Evolutionary conservation across 2,888 invertebrate genomes (phyloP).

Genomic region (Hirtodrosophila confusa): DNA sequence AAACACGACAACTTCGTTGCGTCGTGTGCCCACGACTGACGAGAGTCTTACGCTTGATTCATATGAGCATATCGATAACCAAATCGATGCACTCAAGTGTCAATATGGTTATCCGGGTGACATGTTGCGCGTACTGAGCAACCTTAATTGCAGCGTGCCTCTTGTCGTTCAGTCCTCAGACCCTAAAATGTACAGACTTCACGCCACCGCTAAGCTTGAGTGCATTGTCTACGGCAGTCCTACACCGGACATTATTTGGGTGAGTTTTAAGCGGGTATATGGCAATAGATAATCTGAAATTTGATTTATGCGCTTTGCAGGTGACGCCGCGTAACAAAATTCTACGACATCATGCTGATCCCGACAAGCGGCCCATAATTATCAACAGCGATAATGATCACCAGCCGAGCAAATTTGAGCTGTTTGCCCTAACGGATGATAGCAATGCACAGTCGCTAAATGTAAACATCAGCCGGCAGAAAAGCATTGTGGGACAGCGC

Average conservation of each 20-base stretch:
- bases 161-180: conserved; percentile 87
- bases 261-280: conserved; percentile 25
- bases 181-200: conserved; percentile 87
- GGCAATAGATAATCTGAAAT: background rate
- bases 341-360: conserved; percentile 92
- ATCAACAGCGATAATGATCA: conserved; percentile 78
- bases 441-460: conserved; percentile 59
- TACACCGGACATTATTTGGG: conserved; percentile 92
- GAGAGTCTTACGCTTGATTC: conserved; percentile 33
- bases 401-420: conserved; percentile 78
- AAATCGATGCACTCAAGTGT: conserved; percentile 87
- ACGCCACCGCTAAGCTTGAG: conserved; percentile 89
- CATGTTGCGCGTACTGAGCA: conserved; percentile 88
- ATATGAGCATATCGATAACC: conserved; percentile 73
- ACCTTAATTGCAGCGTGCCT: conserved; percentile 90
- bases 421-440: conserved; percentile 78
- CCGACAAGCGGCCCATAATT: conserved; percentile 83
- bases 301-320: conserved; percentile 34
- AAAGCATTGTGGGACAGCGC: conserved; percentile 67
- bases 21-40: conserved; percentile 82
- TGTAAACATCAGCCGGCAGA: conserved; percentile 65
- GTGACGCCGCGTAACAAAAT: conserved; percentile 90
- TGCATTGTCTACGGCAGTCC: conserved; percentile 92
- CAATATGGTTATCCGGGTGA: conserved; percentile 88
- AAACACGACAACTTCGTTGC: conserved; percentile 57